Conservation (phyloP, 1,140 invertebrate genomes). For the Leptoteleia sp. region DNA sequence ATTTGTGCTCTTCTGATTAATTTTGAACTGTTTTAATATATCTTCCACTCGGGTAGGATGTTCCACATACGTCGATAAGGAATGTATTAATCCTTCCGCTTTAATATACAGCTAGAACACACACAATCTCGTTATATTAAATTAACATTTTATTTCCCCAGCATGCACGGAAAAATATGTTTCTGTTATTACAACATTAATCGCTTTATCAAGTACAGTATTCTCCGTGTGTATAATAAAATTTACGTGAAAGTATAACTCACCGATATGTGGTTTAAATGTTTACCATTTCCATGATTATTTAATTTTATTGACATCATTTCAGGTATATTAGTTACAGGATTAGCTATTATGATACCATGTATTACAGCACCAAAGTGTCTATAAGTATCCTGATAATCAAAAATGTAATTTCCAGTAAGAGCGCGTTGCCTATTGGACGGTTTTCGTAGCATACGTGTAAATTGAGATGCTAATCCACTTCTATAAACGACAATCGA, state of each 20-base stretch:
- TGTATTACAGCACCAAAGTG: constrained; percentile 84
- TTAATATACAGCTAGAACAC: constrained; percentile 81
- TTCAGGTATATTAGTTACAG: constrained; percentile 83
- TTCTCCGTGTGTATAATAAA: too few relatives aligned
- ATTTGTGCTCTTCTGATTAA: constrained; percentile 77
- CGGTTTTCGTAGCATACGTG: constrained; percentile 81
- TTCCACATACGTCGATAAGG: constrained; percentile 76
- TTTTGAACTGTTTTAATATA: constrained; percentile 80
- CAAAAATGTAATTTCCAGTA: constrained; percentile 85
- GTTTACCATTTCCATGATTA: constrained; percentile 83
- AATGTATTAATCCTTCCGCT: constrained; percentile 80
- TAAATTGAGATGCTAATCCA: constrained; percentile 83
- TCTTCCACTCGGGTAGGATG: constrained; percentile 79
- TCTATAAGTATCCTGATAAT: constrained; percentile 83
- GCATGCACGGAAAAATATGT: too few relatives aligned
- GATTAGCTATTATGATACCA: constrained; percentile 83
- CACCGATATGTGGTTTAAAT: constrained; percentile 82
- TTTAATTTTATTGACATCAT: constrained; percentile 83
- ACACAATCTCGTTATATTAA: not conserved
- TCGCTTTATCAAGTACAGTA: too few relatives aligned
- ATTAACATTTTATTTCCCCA: too few relatives aligned
- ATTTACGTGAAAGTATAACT: constrained; percentile 63
- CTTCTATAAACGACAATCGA: constrained; percentile 72
- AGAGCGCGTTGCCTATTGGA: constrained; percentile 80
- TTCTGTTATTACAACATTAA: too few relatives aligned